A percentile compares a stretch with the other conserved stretches of the same genome.
phyloP scores from a whole-genome alignment of 2,888 invertebrate genomes.

The Philonicus albiceps region DNA sequence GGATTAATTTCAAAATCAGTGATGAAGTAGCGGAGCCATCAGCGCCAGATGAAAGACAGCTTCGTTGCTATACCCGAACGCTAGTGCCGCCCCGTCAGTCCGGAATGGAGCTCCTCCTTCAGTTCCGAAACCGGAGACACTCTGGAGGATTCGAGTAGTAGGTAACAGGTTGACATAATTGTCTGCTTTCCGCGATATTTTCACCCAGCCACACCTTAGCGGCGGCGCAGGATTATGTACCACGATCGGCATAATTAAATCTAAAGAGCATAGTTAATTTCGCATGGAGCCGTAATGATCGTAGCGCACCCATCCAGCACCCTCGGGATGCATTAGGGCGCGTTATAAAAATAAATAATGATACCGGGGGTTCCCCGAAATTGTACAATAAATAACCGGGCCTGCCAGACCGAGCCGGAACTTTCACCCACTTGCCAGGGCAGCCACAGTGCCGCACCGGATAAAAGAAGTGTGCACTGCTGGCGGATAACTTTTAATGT shows the following conservation, averaged over 20 bases:
- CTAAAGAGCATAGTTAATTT: constrained; percentile 30
- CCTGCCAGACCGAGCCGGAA: not conserved
- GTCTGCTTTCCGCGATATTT: not conserved
- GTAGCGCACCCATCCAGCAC: not conserved
- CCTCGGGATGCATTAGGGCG: constrained; percentile 27
- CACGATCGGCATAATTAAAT: constrained; percentile 34
- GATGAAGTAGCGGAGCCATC: constrained; percentile 36
- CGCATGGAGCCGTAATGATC: constrained; percentile 5
- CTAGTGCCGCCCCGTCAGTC: not conserved
- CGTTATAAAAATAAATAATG: constrained; percentile 33
- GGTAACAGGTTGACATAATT: constrained; percentile 39
- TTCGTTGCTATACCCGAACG: not conserved
- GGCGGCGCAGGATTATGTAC: constrained; percentile 7
- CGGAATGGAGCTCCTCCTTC: not conserved
- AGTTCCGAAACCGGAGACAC: not conserved
- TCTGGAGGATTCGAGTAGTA: constrained; percentile 5
- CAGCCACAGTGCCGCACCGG: not conserved
- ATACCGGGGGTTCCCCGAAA: not conserved
- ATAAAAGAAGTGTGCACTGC: constrained; percentile 6
- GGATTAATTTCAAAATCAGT: constrained; percentile 41
- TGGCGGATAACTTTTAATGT: constrained; percentile 46
- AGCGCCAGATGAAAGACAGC: constrained; percentile 36
- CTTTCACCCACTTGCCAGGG: not conserved
- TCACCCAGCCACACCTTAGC: constrained; percentile 3
- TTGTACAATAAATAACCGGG: not conserved